A percentile compares a stretch with the other conserved stretches of the same genome.
Conservation (phyloP, 2,113 vertebrate genomes). For the Nyctibius bracteatus region DNA sequence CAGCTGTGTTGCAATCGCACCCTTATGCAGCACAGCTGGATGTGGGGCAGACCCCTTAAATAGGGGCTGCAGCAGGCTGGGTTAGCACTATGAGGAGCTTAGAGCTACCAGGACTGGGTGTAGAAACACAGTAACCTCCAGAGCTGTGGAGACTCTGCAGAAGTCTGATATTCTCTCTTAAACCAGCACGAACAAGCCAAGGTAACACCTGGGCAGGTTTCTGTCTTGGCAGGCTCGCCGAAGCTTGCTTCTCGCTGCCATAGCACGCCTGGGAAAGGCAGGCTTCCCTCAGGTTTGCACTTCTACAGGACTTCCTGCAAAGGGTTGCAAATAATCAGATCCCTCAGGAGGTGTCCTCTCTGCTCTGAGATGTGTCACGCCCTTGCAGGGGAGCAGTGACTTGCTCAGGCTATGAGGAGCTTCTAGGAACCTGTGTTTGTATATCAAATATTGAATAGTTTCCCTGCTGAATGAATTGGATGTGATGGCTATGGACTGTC, state of each 20-base stretch:
- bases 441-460: not conserved
- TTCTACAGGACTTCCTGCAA: not conserved
- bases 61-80: fast-evolving
- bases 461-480: not conserved
- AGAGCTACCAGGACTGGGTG: fast-evolving
- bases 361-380: fast-evolving
- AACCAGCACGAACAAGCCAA: fast-evolving
- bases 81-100: fast-evolving
- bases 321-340: fast-evolving
- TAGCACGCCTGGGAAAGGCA: fast-evolving
- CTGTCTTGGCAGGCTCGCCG: not conserved
- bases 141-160: too few species aligned
- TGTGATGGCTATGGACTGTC: not conserved
- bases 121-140: fast-evolving
- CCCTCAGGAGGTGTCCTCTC: not conserved
- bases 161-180: too few species aligned
- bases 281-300: not conserved
- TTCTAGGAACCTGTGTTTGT: not conserved
- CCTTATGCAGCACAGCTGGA: not conserved
- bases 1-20: not conserved
- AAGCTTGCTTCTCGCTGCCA: fast-evolving
- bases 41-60: not conserved
- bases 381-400: not conserved
- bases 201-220: not conserved
- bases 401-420: not conserved